Percentiles rank a stretch among this genome's conserved stretches.
Conservation (phyloP, 2,113 vertebrate species). For the Lagenorhynchus albirostris region DNA sequence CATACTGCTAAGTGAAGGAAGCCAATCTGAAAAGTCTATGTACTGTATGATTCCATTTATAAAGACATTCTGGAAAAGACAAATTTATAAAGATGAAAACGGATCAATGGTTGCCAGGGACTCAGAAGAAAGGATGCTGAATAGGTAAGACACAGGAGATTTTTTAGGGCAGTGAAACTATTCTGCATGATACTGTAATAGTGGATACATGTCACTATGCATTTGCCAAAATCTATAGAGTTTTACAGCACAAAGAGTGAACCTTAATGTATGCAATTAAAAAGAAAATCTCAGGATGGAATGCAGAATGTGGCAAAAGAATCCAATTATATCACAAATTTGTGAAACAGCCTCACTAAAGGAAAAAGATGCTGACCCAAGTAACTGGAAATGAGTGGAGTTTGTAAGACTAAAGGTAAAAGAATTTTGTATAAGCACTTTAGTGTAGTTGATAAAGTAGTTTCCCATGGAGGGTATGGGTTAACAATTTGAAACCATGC, state of each 20-base stretch:
- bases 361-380: background rate
- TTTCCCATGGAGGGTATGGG: background rate
- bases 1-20: background rate
- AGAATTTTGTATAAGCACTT: background rate
- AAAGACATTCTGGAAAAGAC: background rate
- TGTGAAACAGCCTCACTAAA: conserved; percentile 1
- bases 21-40: background rate
- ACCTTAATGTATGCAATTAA: background rate
- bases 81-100: conserved; percentile 21
- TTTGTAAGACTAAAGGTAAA: background rate
- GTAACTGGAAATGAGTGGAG: background rate
- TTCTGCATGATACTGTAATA: background rate
- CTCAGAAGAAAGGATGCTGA: background rate
- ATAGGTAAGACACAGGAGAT: background rate
- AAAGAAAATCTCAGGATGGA: background rate
- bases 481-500: conserved; percentile 1
- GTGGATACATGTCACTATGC: background rate
- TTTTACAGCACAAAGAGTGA: background rate
- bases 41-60: background rate
- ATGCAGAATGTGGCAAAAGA: background rate
- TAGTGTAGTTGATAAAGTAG: background rate
- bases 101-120: background rate
- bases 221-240: background rate
- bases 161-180: background rate
- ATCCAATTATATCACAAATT: background rate